phyloP scores from a whole-genome alignment of 2,113 vertebrate species.

The Gambusia holbrooki region DNA sequence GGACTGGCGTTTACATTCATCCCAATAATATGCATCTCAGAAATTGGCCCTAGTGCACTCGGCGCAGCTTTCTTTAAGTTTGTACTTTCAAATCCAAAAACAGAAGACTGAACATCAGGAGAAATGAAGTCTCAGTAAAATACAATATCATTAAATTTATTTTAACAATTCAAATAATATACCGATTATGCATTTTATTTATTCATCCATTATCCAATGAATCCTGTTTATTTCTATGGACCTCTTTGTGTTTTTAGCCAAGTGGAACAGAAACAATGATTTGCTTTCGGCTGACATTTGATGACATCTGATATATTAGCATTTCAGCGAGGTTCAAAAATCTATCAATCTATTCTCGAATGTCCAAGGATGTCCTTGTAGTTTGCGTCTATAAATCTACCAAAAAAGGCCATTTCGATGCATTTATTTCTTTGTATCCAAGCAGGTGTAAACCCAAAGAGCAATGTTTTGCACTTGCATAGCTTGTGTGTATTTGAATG shows the following conservation, averaged over 20 bases:
- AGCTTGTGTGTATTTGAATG: constrained; percentile 45
- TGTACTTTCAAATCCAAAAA: not conserved
- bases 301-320: constrained; percentile 1
- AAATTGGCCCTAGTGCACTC: not conserved
- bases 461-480: constrained; percentile 51
- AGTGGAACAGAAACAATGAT: not conserved
- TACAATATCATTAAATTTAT: too few relatives aligned
- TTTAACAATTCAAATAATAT: too few relatives aligned
- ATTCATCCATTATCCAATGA: too few relatives aligned
- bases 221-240: too few relatives aligned
- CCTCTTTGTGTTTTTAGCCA: not conserved
- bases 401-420: constrained; percentile 25
- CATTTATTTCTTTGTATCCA: constrained; percentile 52
- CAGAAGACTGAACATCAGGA: not conserved
- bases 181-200: too few relatives aligned
- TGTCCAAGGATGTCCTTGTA: constrained; percentile 19
- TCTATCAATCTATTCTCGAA: constrained; percentile 30
- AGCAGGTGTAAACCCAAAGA: constrained; percentile 55
- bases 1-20: constrained; percentile 28
- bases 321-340: constrained; percentile 1
- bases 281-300: not conserved
- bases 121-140: not conserved
- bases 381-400: constrained; percentile 19
- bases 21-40: constrained; percentile 22
- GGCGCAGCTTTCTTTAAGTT: not conserved